Conservation (phyloP, 37 sponge, comb jelly and placozoan genomes). For the Cliona cf. orientalis region DNA sequence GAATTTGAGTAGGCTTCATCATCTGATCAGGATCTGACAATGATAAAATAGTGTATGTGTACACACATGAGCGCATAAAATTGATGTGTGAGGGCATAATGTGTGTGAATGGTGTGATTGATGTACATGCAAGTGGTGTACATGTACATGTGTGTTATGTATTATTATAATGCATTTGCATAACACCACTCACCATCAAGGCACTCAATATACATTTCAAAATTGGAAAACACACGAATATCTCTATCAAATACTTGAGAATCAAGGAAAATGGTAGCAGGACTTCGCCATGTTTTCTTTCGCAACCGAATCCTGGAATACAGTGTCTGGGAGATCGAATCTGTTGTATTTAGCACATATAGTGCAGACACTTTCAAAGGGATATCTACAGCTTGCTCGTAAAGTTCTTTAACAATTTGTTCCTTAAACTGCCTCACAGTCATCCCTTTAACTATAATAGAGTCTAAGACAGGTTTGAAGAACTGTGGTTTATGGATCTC, state of each 20-base stretch:
- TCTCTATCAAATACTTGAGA: slow-evolving; percentile 82
- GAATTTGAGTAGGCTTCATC: slow-evolving; percentile 57
- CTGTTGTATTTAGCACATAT: no score
- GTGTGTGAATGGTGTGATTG: no score
- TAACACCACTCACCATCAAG: slow-evolving; percentile 68
- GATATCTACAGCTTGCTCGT: slow-evolving; percentile 50
- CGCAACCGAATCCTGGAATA: slow-evolving; percentile 72
- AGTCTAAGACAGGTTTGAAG: slow-evolving; percentile 80
- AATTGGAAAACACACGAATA: slow-evolving; percentile 69
- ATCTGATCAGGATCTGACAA: slow-evolving; percentile 67
- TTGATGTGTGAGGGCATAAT: no score
- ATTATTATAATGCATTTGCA: no score
- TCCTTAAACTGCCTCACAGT: slow-evolving; percentile 79
- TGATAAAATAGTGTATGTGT: no score
- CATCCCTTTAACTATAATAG: slow-evolving; percentile 74
- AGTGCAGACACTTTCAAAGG: slow-evolving; percentile 24
- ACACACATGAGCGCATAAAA: neutral
- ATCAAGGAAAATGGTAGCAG: slow-evolving; percentile 79
- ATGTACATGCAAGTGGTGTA: no score
- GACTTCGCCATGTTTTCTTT: slow-evolving; percentile 88
- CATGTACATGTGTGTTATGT: no score
- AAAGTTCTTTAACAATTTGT: slow-evolving; percentile 58
- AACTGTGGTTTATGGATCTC: slow-evolving; percentile 63
- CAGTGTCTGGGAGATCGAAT: neutral
- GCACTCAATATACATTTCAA: slow-evolving; percentile 82